These are phyloP conservation scores for Lagodon rhomboides DNA, from an alignment of 2,797 vertebrate genomes.

Conservation along the genomic window DNA sequence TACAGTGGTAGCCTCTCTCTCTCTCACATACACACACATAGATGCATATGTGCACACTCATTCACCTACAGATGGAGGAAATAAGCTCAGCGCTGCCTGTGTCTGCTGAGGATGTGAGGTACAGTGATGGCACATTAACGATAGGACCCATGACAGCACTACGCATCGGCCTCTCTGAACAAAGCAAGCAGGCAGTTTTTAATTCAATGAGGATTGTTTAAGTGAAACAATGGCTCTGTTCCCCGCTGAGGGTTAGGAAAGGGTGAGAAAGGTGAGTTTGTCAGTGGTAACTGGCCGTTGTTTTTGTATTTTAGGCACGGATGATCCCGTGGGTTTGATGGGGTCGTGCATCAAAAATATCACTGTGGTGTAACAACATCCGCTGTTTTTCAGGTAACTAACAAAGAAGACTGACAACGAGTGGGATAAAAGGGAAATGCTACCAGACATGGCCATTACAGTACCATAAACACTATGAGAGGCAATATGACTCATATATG, in stretches of 20 bases:
- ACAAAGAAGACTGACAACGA: conserved; percentile 65
- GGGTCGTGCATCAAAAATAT: conserved; percentile 69
- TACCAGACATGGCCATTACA: conserved; percentile 23
- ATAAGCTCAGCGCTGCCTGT: conserved; percentile 75
- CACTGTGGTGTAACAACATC: conserved; percentile 60
- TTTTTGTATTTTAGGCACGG: conserved; percentile 70
- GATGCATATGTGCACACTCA: conserved; percentile 40
- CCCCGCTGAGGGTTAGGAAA: conserved; percentile 74
- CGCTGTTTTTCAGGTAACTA: conserved; percentile 75
- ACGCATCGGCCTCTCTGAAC: conserved; percentile 74
- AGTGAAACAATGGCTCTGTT: conserved; percentile 81
- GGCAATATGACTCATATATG: conserved; percentile 34
- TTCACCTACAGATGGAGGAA: conserved; percentile 84
- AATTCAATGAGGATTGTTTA: conserved; percentile 88
- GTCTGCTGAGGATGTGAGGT: conserved; percentile 87
- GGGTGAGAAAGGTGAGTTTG: conserved; percentile 84
- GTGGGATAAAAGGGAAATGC: conserved; percentile 35
- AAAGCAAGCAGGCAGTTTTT: conserved; percentile 77
- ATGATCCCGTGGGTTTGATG: conserved; percentile 69
- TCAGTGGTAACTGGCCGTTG: conserved; percentile 61
- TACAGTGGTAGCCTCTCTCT: conserved; percentile 11
- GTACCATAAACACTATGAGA: conserved; percentile 42
- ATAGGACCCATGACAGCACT: conserved; percentile 82
- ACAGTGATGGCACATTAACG: conserved; percentile 89
- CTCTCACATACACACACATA: conserved; percentile 16